These are phyloP conservation scores for Momotus momota DNA, from an alignment of 2,797 vertebrate species.

Conservation along the genomic window DNA sequence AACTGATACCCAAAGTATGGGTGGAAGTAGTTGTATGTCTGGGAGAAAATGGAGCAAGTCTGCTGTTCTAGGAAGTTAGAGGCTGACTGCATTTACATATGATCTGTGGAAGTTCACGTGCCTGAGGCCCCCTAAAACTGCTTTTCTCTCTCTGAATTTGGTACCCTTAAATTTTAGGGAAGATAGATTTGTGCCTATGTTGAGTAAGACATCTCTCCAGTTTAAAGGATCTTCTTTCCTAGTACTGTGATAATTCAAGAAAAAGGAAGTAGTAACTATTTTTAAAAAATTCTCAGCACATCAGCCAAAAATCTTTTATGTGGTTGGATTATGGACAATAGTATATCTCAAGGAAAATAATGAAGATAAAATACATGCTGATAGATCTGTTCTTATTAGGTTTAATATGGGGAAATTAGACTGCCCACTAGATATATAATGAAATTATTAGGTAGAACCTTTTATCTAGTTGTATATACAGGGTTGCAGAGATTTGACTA, in stretches of 20 bases:
- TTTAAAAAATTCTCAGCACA: neutral
- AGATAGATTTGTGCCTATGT: neutral
- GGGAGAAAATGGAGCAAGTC: neutral
- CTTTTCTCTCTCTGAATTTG: neutral
- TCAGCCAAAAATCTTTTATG: neutral
- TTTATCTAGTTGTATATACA: neutral
- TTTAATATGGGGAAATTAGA: slow-evolving; percentile 15
- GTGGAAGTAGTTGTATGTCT: neutral
- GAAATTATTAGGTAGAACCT: slow-evolving; percentile 12
- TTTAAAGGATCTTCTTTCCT: neutral
- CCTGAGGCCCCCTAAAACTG: neutral
- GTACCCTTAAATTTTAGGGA: neutral
- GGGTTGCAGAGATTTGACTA: neutral
- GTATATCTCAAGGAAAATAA: neutral
- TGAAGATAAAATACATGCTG: neutral
- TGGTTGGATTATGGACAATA: neutral
- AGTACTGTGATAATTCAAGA: neutral
- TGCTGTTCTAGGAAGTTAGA: neutral
- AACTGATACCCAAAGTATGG: neutral
- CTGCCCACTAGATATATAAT: neutral
- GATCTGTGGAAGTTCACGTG: neutral
- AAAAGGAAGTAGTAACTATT: neutral
- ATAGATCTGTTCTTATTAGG: neutral
- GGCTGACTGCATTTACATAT: neutral
- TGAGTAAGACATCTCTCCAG: neutral